These are phyloP conservation scores for Climacteris rufus DNA, from an alignment of 2,113 vertebrate species.

Conservation along the genomic window DNA sequence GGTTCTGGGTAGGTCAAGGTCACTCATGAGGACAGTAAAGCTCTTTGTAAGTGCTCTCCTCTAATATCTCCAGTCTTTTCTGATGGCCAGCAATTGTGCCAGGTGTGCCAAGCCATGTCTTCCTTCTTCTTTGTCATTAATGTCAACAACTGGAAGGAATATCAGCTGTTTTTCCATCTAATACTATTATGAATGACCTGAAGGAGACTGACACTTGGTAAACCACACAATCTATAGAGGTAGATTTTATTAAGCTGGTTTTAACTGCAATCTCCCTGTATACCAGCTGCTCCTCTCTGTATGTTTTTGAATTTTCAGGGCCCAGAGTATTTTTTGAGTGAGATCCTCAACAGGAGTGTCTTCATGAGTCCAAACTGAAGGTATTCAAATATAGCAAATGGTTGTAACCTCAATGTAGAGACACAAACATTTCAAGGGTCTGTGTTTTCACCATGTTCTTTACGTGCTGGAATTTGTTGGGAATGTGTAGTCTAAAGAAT, in stretches of 20 bases:
- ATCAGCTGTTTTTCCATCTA: not conserved
- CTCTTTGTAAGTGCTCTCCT: not conserved
- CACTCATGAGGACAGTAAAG: not conserved
- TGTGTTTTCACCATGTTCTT: not conserved
- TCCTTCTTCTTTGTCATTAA: not conserved
- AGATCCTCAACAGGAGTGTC: not conserved
- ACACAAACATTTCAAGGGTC: not conserved
- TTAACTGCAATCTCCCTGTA: not conserved
- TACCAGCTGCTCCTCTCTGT: not conserved
- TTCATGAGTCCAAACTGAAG: not conserved
- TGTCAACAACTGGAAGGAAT: not conserved
- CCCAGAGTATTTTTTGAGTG: not conserved
- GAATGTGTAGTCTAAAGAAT: not conserved
- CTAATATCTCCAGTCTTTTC: not conserved
- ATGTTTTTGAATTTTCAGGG: not conserved
- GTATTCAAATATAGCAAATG: fast-evolving
- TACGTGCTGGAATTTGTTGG: not conserved
- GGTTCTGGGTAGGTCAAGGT: not conserved
- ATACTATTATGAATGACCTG: not conserved
- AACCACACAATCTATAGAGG: not conserved
- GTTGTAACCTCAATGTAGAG: not conserved
- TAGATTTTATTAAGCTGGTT: not conserved
- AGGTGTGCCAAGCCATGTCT: not conserved
- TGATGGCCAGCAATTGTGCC: not conserved
- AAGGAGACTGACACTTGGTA: not conserved